Evolutionary conservation across 2,113 vertebrate genomes (phyloP), one percentile per base, ranked within the genome.

Genomic region (Madoqua kirkii): DNA sequence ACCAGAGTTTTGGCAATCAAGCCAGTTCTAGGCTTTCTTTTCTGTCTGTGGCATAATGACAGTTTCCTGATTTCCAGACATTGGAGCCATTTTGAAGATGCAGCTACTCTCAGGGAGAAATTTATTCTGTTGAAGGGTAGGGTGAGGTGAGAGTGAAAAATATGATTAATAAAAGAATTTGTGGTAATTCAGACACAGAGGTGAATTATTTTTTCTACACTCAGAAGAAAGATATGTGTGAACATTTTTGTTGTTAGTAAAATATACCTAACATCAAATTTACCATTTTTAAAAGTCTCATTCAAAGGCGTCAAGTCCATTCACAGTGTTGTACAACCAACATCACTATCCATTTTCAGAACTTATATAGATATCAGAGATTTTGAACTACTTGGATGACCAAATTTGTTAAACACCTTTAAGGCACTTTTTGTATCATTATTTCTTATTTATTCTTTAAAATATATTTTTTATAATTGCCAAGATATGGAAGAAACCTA

Each of bases 21-120:
- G 96, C 89, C 96, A 98, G 31, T 91, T 97, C 90, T 96, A 81
- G 33, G 25, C 3, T 82, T 5, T 2, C 74, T 96, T 87, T 93
- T 95, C 16, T 50, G 71, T 92, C 54, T 14, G 48, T 86, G 93
- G 76, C 1, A 21, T 92, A 93, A 97, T 95, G 98, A 92, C 97
- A 48, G 21, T 96, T 78, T 89, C 90, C 17, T 60, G 71, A 91
- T 94, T 87, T 93, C 90, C 93, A 91, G 87, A 92, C 13, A 23
- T 62, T 90, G 17, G 21, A 96, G n/a, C 59, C 55, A 25, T 78
- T 87, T 43, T 16, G 59, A 97, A 64, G 36, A 60, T 87, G 36
- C 59, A 36, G 3, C 57, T 19, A 1, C 89, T 98, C 76, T 86
- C 90, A 93, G 92, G 71, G 50, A 95, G 86, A 87, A 21, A 95